A percentile compares a stretch with the other conserved stretches of the same genome.
phyloP scores from a whole-genome alignment of 2,888 invertebrate species.

The Coelinius sp. region DNA sequence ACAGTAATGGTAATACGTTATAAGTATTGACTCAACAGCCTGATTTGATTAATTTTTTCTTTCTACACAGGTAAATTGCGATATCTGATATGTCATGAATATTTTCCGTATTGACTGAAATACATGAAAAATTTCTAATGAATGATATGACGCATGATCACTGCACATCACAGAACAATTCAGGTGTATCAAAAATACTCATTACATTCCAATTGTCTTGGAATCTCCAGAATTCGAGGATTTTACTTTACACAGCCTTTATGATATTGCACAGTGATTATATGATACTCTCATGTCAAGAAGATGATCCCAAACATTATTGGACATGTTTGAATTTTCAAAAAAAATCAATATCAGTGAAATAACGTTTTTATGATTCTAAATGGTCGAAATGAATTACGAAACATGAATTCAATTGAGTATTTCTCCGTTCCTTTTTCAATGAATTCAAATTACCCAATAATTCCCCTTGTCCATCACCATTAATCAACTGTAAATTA shows the following conservation, averaged over 20 bases:
- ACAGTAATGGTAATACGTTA: not conserved
- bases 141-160: conserved; percentile 49
- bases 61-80: conserved; percentile 3
- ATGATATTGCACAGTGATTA: conserved; percentile 17
- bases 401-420: too few species aligned
- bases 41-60: not conserved
- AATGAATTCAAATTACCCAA: not conserved
- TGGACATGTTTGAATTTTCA: not conserved
- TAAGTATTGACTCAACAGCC: conserved; percentile 8
- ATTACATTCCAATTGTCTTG: not conserved
- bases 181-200: conserved; percentile 59
- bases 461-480: not conserved
- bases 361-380: not conserved
- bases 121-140: not conserved
- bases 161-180: conserved; percentile 56
- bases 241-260: conserved; percentile 30
- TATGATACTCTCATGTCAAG: not conserved
- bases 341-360: not conserved
- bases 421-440: not conserved
- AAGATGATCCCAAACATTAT: not conserved
- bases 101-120: conserved; percentile 18
- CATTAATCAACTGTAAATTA: not conserved
- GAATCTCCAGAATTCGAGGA: not conserved
- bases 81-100: conserved; percentile 45
- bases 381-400: not conserved